These are phyloP conservation scores for Cephonodes hylas DNA, from an alignment of 2,888 invertebrate species.

Conservation along the genomic window DNA sequence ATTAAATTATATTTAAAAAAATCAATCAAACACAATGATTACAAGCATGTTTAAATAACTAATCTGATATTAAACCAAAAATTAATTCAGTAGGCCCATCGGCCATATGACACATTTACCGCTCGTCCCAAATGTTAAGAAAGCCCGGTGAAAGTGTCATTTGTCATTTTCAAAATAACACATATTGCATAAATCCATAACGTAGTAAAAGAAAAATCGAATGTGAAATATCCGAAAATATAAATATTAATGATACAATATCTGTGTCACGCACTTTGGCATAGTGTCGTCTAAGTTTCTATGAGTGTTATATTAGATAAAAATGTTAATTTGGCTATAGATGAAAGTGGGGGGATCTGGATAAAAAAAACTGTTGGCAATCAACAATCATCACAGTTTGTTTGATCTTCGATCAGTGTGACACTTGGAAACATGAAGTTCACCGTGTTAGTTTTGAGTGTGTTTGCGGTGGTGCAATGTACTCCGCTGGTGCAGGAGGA, in stretches of 20 bases:
- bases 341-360: conserved; percentile 66
- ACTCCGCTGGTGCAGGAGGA: conserved; percentile 60
- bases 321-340: conserved; percentile 66
- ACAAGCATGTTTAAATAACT: not conserved
- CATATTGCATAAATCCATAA: conserved; percentile 49
- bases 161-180: conserved; percentile 12
- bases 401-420: conserved; percentile 57
- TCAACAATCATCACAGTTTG: conserved; percentile 65
- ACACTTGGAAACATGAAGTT: conserved; percentile 57
- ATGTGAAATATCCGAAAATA: conserved; percentile 53
- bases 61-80: not conserved
- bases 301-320: conserved; percentile 57
- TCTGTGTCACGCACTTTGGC: conserved; percentile 65
- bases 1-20: too few relatives aligned
- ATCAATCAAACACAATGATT: too few relatives aligned
- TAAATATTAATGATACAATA: conserved; percentile 69
- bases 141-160: conserved; percentile 30
- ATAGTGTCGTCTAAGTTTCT: conserved; percentile 61
- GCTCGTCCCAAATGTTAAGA: not conserved
- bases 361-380: conserved; percentile 74
- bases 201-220: conserved; percentile 51
- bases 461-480: conserved; percentile 50
- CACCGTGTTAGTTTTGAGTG: conserved; percentile 58
- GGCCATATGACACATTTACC: not conserved
- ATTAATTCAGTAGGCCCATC: not conserved